Percentiles rank a stretch among this genome's conserved stretches.
phyloP scores from a whole-genome alignment of 2,888 invertebrate species.

The Ophioninae sp. region DNA sequence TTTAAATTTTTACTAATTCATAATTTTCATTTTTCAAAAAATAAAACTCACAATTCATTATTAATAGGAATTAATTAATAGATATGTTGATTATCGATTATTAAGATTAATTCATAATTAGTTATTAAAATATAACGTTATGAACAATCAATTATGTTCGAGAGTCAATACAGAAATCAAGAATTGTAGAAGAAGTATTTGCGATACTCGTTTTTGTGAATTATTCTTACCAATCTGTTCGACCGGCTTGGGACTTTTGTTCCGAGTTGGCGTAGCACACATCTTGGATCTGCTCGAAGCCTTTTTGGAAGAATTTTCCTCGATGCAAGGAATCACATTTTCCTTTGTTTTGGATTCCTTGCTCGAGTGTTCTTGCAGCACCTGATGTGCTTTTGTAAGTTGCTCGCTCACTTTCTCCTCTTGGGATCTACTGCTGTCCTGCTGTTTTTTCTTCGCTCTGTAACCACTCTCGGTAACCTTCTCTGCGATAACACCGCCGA shows the following conservation, averaged over 20 bases:
- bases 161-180: neutral
- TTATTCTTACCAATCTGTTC: conserved; percentile 40
- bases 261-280: conserved; percentile 21
- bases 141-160: neutral
- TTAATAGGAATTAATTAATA: neutral
- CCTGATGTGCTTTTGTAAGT: neutral
- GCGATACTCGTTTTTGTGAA: neutral
- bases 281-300: conserved; percentile 1
- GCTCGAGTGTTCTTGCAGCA: neutral
- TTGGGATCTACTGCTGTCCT: conserved; percentile 1
- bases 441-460: conserved; percentile 1
- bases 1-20: no score
- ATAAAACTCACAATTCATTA: neutral
- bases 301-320: conserved; percentile 8
- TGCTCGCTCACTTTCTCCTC: conserved; percentile 7
- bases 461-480: conserved; percentile 48
- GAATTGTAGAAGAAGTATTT: neutral
- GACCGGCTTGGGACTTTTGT: conserved; percentile 38
- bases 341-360: conserved; percentile 5
- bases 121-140: neutral
- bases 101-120: neutral
- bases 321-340: neutral
- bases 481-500: conserved; percentile 60
- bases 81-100: neutral
- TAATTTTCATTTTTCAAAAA: no score